phyloP scores from a whole-genome alignment of 2,113 vertebrate genomes.

The Hylia prasina region DNA sequence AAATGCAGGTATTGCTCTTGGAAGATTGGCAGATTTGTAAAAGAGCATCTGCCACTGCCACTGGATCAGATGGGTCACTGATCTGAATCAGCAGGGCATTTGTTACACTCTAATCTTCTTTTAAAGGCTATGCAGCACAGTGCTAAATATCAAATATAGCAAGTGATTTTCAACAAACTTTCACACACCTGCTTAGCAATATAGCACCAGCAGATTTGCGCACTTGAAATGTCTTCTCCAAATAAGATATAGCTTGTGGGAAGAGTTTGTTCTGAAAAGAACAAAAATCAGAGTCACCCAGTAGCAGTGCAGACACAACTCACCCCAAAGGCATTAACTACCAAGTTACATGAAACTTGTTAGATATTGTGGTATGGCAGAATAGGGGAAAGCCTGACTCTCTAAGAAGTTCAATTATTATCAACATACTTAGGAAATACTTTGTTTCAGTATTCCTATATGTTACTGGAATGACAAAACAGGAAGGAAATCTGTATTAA shows the following conservation, averaged over 20 bases:
- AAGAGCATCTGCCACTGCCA: not conserved
- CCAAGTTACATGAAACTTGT: not conserved
- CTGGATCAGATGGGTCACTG: not conserved
- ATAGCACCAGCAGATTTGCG: conserved; percentile 82
- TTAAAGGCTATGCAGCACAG: not conserved
- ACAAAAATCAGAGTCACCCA: not conserved
- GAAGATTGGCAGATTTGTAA: not conserved
- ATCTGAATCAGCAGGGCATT: not conserved
- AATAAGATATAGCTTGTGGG: conserved; percentile 91
- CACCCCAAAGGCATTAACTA: not conserved
- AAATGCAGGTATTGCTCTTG: fast-evolving
- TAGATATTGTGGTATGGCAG: not conserved
- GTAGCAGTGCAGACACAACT: not conserved
- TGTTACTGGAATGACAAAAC: not conserved
- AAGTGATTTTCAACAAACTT: not conserved
- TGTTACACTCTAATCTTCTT: not conserved
- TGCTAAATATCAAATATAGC: not conserved
- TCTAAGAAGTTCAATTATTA: not conserved
- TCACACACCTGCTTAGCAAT: conserved; percentile 87
- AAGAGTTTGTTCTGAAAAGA: conserved; percentile 87
- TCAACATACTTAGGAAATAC: not conserved
- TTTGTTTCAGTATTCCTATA: not conserved
- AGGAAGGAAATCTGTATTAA: not conserved
- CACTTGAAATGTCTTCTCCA: conserved; percentile 90
- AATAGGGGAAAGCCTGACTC: not conserved